phyloP scores from a whole-genome alignment of 1,140 invertebrate species.

The Argopecten irradians region DNA sequence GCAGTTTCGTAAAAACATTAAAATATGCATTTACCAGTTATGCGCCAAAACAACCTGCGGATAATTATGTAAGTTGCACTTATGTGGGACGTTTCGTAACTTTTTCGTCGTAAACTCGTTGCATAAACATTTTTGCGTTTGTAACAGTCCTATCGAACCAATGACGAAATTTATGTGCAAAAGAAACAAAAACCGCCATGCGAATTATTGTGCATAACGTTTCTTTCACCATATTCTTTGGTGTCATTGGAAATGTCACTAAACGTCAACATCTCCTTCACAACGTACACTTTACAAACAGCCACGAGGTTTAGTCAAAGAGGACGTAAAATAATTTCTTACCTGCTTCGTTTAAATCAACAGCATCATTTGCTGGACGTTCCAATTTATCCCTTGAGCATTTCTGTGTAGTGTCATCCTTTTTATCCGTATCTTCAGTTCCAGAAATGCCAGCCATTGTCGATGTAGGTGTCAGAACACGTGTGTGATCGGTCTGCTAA shows the following conservation, averaged over 20 bases:
- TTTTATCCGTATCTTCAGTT: slow-evolving; percentile 31
- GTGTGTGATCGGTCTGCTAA: slow-evolving; percentile 44
- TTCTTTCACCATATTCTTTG: background rate
- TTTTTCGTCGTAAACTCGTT: background rate
- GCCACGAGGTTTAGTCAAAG: background rate
- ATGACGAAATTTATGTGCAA: background rate
- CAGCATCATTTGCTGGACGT: background rate
- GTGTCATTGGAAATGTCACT: background rate
- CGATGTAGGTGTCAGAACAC: slow-evolving; percentile 29
- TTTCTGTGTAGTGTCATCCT: background rate
- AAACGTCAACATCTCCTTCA: background rate
- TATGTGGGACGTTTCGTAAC: background rate
- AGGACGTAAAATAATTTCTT: background rate
- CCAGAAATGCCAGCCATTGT: slow-evolving; percentile 49
- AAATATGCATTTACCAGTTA: background rate
- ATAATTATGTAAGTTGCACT: background rate
- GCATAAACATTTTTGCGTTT: background rate
- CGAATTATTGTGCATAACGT: background rate
- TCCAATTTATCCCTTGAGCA: background rate
- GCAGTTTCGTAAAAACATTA: background rate
- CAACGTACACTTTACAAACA: background rate
- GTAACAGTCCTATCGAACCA: background rate
- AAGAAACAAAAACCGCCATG: background rate
- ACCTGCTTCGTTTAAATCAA: slow-evolving; percentile 26
- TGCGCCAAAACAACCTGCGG: background rate